Base-by-base conservation (phyloP, 2,888 invertebrate species). In the Thyatira batis region DNA sequence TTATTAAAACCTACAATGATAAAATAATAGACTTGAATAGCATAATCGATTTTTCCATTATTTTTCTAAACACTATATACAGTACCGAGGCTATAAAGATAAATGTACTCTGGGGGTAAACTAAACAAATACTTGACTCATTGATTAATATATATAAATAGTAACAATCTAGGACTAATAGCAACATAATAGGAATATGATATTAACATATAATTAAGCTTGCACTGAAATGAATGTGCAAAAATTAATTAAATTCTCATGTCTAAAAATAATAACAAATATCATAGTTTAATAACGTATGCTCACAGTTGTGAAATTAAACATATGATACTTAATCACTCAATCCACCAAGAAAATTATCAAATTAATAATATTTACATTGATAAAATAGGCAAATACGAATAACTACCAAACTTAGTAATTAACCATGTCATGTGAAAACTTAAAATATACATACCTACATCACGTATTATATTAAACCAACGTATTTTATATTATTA, bases 401-500 rank as follows among this genome's bases (percentile, higher is more conserved):
- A 70, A 69, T 63, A 69, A 69, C 68, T 75, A 73, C 55, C 58
- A 52, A 49, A 51, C 69, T 73, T 72, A 71, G 60, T 68, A 65
- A 66, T 69, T 72, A 69, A 64, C 73, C 69, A 80, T 89, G 89
- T 90, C 89, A 90, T 90, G 88, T 82, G 69, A 75, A 76, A 85
- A 83, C 85, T 82, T 84, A 85, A 74, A 69, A 68, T 78, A 69
- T 27, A 13, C 23, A 69, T 27, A 13, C 23, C 25, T 72, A 79
- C 70, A 85, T 76, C 75, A 73, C 76, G 73, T 82, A 79, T 67
- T 74, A 74, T 73, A 79, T 71, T 76, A 82, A 81, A 74, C 76
- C 79, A 87, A 85, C 82, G 77, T 78, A 80, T 76, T 75, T 67
- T 69, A 77, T 68, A 61, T 71, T 77, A 76, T 79, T 82, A 73